A percentile compares a stretch with the other conserved stretches of the same genome.
Evolutionary conservation across 2,113 vertebrate species (phyloP).

Genomic region (Collichthys lucidus): DNA sequence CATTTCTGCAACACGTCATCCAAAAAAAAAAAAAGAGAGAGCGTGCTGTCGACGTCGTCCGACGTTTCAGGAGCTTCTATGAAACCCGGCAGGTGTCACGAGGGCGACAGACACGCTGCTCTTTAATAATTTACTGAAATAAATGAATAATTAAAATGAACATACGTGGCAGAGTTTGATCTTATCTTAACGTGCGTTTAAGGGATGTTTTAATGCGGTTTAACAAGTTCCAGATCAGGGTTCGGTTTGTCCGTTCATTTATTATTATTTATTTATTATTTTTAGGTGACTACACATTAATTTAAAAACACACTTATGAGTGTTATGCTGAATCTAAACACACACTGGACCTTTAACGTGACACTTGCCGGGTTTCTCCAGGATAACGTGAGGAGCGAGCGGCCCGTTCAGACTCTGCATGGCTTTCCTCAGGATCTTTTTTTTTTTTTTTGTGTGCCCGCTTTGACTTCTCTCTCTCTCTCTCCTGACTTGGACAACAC

Average conservation of each 20-base stretch:
- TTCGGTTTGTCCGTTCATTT: too few species aligned
- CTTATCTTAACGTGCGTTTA: neutral
- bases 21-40: too few species aligned
- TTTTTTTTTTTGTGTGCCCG: conserved; percentile 47
- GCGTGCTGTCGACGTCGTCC: neutral
- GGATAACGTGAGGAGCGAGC: conserved; percentile 11
- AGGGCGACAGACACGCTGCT: neutral
- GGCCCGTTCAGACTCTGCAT: conserved; percentile 67
- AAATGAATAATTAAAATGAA: neutral
- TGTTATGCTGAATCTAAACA: too few species aligned
- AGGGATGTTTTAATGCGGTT: neutral
- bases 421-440: conserved; percentile 66
- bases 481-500: conserved; percentile 26
- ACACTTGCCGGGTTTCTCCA: neutral
- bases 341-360: too few species aligned
- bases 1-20: neutral
- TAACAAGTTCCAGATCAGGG: too few species aligned
- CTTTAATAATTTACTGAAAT: neutral
- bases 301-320: too few species aligned
- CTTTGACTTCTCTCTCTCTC: conserved; percentile 19
- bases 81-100: neutral
- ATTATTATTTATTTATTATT: too few species aligned
- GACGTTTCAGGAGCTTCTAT: neutral
- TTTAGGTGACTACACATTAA: too few species aligned
- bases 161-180: too few species aligned